These are phyloP conservation scores for Sceloporus tristichus DNA, from an alignment of 2,113 vertebrate genomes.

Conservation along the genomic window DNA sequence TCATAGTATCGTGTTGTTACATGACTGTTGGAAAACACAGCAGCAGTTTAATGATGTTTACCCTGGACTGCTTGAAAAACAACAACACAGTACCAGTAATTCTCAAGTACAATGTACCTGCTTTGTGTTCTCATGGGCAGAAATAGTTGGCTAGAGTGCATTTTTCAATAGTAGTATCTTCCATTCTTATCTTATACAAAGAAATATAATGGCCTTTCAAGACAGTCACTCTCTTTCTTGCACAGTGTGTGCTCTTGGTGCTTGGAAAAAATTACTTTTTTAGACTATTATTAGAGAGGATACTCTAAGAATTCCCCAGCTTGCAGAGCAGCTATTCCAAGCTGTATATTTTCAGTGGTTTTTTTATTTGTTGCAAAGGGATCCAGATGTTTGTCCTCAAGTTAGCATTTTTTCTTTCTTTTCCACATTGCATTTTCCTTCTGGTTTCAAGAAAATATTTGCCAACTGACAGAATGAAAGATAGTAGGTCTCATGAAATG, in stretches of 20 bases:
- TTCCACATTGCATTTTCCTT: not conserved
- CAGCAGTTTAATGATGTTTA: not conserved
- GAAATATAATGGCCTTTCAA: not conserved
- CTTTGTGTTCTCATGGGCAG: conserved; percentile 1
- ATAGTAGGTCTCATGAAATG: not conserved
- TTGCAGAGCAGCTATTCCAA: not conserved
- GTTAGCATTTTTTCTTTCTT: not conserved
- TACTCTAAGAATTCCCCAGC: not conserved
- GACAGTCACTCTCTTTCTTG: not conserved
- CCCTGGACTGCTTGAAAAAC: not conserved
- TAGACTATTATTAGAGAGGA: too few species aligned
- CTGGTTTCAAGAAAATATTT: not conserved
- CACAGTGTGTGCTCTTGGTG: not conserved
- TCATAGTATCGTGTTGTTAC: not conserved
- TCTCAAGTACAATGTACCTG: not conserved
- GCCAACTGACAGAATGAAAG: conserved; percentile 8
- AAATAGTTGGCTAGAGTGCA: not conserved
- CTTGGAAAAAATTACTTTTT: too few species aligned
- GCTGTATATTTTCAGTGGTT: not conserved
- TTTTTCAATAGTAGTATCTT: not conserved
- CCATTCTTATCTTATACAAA: not conserved
- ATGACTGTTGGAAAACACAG: not conserved
- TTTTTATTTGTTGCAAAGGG: not conserved
- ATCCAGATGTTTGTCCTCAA: not conserved
- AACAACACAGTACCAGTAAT: not conserved